Conservation (phyloP, 2,888 invertebrate genomes). For the Gymnocheta viridis region DNA sequence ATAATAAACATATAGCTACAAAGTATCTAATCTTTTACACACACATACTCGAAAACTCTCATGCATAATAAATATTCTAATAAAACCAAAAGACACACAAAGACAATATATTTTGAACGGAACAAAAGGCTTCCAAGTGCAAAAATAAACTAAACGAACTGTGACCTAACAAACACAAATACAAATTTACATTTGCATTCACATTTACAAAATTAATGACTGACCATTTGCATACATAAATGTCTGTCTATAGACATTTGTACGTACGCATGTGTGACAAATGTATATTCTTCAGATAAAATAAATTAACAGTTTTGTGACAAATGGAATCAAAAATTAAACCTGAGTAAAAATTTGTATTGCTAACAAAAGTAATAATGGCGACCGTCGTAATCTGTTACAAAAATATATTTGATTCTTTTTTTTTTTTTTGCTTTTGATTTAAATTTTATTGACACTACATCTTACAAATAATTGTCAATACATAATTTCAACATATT, state of each 20-base stretch:
- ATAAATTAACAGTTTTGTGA: slow-evolving; percentile 33
- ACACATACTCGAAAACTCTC: background rate
- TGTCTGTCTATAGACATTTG: no score
- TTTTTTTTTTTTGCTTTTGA: slow-evolving; percentile 7
- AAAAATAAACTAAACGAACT: slow-evolving; percentile 25
- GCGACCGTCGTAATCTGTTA: slow-evolving; percentile 1
- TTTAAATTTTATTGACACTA: slow-evolving; percentile 21
- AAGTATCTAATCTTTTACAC: slow-evolving; percentile 10
- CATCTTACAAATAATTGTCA: slow-evolving; percentile 4
- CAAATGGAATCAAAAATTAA: slow-evolving; percentile 25
- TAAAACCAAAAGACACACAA: slow-evolving; percentile 3
- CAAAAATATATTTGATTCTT: slow-evolving; percentile 8
- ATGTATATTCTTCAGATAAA: slow-evolving; percentile 13
- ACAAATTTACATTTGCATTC: background rate
- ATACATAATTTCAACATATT: slow-evolving; percentile 4
- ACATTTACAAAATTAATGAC: background rate
- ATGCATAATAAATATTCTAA: background rate
- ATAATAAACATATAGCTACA: no score
- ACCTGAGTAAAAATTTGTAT: background rate
- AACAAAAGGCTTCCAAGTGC: slow-evolving; percentile 33
- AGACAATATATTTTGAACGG: background rate
- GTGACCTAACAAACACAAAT: slow-evolving; percentile 1
- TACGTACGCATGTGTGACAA: slow-evolving; percentile 15
- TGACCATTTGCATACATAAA: background rate
- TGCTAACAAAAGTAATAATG: background rate